Evolutionary conservation across 2,797 vertebrate genomes (phyloP).

Genomic region (Galago senegalensis): DNA sequence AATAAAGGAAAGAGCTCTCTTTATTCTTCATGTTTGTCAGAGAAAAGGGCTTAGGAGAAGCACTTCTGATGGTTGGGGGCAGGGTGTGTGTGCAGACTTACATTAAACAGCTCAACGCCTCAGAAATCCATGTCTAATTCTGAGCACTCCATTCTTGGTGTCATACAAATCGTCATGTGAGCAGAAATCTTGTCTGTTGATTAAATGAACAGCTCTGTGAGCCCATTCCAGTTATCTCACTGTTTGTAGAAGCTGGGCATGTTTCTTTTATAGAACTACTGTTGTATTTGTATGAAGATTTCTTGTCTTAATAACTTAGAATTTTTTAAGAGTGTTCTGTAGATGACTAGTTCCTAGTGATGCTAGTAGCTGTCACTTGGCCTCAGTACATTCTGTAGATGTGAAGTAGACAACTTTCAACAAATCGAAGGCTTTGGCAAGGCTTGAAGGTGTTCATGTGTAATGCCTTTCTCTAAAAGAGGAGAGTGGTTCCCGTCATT

Average conservation of each 20-base stretch:
- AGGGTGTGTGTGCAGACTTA: too few relatives aligned
- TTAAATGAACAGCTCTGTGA: background rate
- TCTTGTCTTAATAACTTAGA: background rate
- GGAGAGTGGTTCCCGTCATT: accelerated
- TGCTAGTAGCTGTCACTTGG: background rate
- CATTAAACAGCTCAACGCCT: accelerated
- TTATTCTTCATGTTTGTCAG: background rate
- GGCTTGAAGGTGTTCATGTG: background rate
- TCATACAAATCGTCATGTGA: accelerated
- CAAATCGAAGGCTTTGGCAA: background rate
- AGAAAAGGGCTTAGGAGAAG: background rate
- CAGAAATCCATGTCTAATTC: accelerated
- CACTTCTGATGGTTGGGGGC: accelerated
- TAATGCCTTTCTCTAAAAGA: background rate
- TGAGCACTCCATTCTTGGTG: background rate
- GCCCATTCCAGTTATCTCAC: background rate
- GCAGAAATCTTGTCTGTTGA: background rate
- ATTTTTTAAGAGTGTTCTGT: background rate
- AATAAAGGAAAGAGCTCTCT: background rate
- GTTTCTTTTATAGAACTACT: background rate
- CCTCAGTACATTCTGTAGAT: background rate
- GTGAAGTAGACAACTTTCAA: background rate
- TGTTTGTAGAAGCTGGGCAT: accelerated
- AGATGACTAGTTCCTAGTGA: background rate
- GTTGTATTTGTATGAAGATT: background rate